phyloP scores from a whole-genome alignment of 2,113 vertebrate genomes.

The Marcusenius ussheri region DNA sequence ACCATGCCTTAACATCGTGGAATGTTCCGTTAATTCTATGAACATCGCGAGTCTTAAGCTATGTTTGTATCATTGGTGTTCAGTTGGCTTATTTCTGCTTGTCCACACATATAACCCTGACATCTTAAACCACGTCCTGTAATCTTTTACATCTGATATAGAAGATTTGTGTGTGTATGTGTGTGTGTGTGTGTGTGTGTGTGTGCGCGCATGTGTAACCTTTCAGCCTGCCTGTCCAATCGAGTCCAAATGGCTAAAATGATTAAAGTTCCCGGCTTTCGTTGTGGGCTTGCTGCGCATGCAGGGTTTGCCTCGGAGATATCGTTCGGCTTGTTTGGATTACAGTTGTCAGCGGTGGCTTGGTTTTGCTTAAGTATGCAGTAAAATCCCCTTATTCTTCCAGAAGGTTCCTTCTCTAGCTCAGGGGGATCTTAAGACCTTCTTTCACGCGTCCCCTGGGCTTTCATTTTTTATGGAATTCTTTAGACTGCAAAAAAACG shows the following conservation, averaged over 20 bases:
- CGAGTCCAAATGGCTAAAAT: slow-evolving; percentile 11
- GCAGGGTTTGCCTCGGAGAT: slow-evolving; percentile 9
- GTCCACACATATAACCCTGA: neutral
- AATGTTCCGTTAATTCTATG: neutral
- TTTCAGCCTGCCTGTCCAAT: slow-evolving; percentile 16
- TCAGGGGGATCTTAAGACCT: slow-evolving; percentile 5
- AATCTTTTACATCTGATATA: neutral
- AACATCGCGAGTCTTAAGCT: neutral
- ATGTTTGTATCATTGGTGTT: neutral
- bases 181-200: neutral
- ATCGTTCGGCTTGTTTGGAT: slow-evolving; percentile 22
- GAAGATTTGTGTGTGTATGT: neutral
- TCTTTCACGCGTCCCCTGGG: neutral
- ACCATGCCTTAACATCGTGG: neutral
- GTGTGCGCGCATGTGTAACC: neutral
- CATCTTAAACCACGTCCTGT: neutral
- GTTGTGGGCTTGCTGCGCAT: neutral
- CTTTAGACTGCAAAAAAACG: neutral
- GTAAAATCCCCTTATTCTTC: slow-evolving; percentile 17
- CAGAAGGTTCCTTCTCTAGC: slow-evolving; percentile 1
- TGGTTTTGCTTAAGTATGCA: slow-evolving; percentile 23
- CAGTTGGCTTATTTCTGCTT: neutral
- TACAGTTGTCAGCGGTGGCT: slow-evolving; percentile 26
- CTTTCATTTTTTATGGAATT: neutral
- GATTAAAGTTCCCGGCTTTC: slow-evolving; percentile 14